Percentiles rank a stretch among this genome's conserved stretches.
phyloP scores from a whole-genome alignment of 2,113 vertebrate species.

The Oxygymnocypris stewartii region DNA sequence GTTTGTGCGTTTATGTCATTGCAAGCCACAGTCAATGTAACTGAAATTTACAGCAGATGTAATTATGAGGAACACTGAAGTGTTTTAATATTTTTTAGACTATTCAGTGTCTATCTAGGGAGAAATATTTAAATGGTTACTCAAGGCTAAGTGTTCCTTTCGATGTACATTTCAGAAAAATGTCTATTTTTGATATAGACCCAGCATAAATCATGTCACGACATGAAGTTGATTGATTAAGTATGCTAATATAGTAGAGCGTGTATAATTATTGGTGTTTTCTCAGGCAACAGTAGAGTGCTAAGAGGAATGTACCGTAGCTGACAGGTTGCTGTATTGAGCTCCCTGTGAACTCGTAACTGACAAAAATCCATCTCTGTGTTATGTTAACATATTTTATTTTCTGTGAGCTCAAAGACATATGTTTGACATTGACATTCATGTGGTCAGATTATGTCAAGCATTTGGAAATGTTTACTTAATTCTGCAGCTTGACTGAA shows the following conservation, averaged over 20 bases:
- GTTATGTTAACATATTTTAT: not conserved
- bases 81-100: not conserved
- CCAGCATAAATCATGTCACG: not conserved
- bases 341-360: not conserved
- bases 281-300: not conserved
- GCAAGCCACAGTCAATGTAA: not conserved
- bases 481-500: not conserved
- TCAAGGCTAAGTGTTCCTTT: not conserved
- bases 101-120: not conserved
- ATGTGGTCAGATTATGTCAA: not conserved
- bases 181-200: not conserved
- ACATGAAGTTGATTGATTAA: not conserved
- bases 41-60: not conserved
- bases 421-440: not conserved
- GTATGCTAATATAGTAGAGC: not conserved
- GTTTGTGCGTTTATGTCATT: not conserved
- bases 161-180: not conserved
- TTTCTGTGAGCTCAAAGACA: not conserved
- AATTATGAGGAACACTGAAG: not conserved
- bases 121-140: not conserved
- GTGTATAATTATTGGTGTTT: not conserved
- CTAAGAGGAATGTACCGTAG: not conserved
- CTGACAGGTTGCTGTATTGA: not conserved
- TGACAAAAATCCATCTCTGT: not conserved
- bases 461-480: not conserved